phyloP scores from a whole-genome alignment of 2,888 invertebrate genomes.

The Noctua fimbriata region DNA sequence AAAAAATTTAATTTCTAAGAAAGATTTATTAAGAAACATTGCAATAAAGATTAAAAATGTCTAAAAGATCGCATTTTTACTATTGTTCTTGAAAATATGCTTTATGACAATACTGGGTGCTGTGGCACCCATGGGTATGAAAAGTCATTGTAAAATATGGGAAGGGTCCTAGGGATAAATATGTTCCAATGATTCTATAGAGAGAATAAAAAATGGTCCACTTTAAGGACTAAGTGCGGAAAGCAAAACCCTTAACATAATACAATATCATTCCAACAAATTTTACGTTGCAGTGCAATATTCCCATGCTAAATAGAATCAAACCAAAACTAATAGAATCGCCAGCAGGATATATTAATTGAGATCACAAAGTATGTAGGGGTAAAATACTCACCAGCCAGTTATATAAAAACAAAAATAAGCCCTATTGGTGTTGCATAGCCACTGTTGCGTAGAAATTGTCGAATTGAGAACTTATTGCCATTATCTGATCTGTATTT shows the following conservation, averaged over 20 bases:
- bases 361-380: background rate
- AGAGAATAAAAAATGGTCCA: background rate
- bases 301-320: no score
- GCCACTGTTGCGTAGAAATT: background rate
- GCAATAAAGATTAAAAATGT: no score
- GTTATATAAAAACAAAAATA: background rate
- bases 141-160: background rate
- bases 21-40: no score
- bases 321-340: background rate
- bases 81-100: background rate
- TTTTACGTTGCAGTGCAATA: background rate
- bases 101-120: background rate
- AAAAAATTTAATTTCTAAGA: no score
- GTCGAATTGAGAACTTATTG: background rate
- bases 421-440: background rate
- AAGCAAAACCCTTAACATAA: background rate
- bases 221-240: no score
- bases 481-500: background rate
- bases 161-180: background rate
- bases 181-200: background rate
- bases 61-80: no score
- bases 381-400: conserved; percentile 7
- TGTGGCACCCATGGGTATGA: background rate
- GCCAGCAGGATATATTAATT: background rate
- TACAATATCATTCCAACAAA: background rate